A percentile compares a stretch with the other conserved stretches of the same genome.
Conservation (phyloP, 2,797 vertebrate genomes). For the Cirrhinus mrigala region DNA sequence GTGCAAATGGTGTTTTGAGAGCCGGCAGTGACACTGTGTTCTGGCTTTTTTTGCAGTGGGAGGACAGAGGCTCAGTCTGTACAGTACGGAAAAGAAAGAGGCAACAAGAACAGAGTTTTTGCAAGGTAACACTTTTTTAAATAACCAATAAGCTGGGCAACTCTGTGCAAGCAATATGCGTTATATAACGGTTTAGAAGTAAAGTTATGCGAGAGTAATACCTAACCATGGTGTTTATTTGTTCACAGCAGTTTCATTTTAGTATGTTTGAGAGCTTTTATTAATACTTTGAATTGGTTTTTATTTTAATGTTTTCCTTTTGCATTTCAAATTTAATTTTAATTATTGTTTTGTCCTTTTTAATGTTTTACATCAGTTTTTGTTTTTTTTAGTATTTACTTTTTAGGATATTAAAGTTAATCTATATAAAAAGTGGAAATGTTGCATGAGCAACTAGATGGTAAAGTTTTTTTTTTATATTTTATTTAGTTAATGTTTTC, state of each 20-base stretch:
- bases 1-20: not conserved
- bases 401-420: not conserved
- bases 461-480: not conserved
- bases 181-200: not conserved
- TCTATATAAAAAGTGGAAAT: not conserved
- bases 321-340: not conserved
- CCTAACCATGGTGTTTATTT: not conserved
- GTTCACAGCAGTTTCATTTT: not conserved
- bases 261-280: not conserved
- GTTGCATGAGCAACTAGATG: not conserved
- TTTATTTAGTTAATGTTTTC: not conserved
- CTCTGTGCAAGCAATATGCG: not conserved
- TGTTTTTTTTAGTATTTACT: too few species aligned
- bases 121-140: conserved; percentile 83
- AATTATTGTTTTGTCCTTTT: too few species aligned
- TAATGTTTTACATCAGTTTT: too few species aligned
- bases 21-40: not conserved
- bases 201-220: not conserved
- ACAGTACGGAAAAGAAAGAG: conserved; percentile 98
- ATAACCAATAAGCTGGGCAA: not conserved
- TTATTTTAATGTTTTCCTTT: not conserved
- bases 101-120: conserved; percentile 96
- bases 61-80: conserved; percentile 98
- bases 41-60: conserved; percentile 77
- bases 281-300: not conserved